Evolutionary conservation across 2,113 vertebrate genomes (phyloP).

Genomic region (Hippocampus guttulatus): DNA sequence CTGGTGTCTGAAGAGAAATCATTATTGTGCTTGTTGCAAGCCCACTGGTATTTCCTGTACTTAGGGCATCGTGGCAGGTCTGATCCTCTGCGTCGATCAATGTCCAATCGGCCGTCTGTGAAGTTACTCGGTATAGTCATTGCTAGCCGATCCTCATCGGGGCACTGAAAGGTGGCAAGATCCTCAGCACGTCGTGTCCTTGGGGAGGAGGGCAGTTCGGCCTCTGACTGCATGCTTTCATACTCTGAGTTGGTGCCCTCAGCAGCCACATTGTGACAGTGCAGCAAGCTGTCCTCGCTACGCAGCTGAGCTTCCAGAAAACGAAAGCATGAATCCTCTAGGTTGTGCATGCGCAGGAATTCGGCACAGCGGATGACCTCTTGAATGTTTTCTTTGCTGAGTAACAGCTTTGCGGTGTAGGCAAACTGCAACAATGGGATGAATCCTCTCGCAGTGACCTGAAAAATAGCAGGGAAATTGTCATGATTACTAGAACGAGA

Average conservation of each 20-base stretch:
- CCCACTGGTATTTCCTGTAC: conserved; percentile 98
- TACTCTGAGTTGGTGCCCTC: conserved; percentile 79
- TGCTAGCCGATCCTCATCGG: conserved; percentile 75
- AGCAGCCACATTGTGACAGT: conserved; percentile 81
- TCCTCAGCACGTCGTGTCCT: conserved; percentile 74
- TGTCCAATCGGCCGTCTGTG: conserved; percentile 76
- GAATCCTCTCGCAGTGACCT: conserved; percentile 98
- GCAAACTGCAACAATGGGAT: conserved; percentile 98
- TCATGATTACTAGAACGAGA: conserved; percentile 77
- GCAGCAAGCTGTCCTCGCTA: conserved; percentile 84
- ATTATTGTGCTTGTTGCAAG: conserved; percentile 97
- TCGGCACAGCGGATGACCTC: conserved; percentile 98
- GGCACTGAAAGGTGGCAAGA: conserved; percentile 71
- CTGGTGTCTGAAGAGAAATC: conserved; percentile 90
- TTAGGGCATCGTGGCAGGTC: conserved; percentile 88
- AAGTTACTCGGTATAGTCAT: conserved; percentile 70
- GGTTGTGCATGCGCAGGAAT: conserved; percentile 98
- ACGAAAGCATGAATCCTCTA: conserved; percentile 98
- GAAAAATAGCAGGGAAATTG: conserved; percentile 77
- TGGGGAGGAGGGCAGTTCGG: conserved; percentile 77
- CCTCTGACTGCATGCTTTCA: conserved; percentile 82
- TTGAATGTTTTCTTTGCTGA: conserved; percentile 98
- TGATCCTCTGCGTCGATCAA: conserved; percentile 77
- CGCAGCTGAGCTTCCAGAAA: conserved; percentile 95
- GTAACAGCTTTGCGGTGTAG: conserved; percentile 98